phyloP scores from a whole-genome alignment of 2,888 invertebrate genomes.

The Lithophane semibrunnea region DNA sequence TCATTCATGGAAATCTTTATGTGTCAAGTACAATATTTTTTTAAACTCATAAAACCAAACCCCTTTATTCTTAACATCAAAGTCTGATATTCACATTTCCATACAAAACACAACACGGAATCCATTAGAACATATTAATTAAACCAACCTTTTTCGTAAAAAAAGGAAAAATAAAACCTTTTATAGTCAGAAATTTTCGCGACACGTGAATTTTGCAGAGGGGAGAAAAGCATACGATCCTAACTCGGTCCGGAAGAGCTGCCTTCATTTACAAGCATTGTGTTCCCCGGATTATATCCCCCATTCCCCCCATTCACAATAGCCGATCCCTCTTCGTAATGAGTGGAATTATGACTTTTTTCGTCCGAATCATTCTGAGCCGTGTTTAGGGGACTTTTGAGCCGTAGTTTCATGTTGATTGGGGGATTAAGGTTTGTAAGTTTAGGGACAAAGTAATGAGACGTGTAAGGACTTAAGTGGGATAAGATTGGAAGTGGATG shows the following conservation, averaged over 20 bases:
- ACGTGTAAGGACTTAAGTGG: constrained; percentile 36
- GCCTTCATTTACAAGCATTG: constrained; percentile 81
- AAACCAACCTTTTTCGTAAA: constrained; percentile 41
- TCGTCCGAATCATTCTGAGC: constrained; percentile 77
- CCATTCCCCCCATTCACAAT: constrained; percentile 69
- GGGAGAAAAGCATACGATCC: constrained; percentile 72
- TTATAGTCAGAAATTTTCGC: constrained; percentile 68
- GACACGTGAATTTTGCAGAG: constrained; percentile 67
- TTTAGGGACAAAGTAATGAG: constrained; percentile 55
- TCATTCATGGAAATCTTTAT: not conserved
- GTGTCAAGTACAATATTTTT: not conserved
- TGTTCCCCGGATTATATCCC: constrained; percentile 80
- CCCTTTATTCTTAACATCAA: not conserved
- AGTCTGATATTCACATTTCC: constrained; percentile 16
- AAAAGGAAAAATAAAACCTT: constrained; percentile 54
- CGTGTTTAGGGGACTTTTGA: constrained; percentile 64
- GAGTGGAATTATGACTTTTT: constrained; percentile 86
- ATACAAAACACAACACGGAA: constrained; percentile 23
- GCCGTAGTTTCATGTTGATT: constrained; percentile 65
- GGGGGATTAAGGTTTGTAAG: constrained; percentile 57
- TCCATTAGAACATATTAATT: constrained; percentile 58
- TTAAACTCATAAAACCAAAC: not conserved
- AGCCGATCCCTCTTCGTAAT: constrained; percentile 76
- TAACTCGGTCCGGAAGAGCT: constrained; percentile 77
- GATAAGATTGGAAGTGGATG: constrained; percentile 9